A percentile compares a stretch with the other conserved stretches of the same genome.
phyloP scores from a whole-genome alignment of 2,113 vertebrate species.

The Ceratotherium simum region DNA sequence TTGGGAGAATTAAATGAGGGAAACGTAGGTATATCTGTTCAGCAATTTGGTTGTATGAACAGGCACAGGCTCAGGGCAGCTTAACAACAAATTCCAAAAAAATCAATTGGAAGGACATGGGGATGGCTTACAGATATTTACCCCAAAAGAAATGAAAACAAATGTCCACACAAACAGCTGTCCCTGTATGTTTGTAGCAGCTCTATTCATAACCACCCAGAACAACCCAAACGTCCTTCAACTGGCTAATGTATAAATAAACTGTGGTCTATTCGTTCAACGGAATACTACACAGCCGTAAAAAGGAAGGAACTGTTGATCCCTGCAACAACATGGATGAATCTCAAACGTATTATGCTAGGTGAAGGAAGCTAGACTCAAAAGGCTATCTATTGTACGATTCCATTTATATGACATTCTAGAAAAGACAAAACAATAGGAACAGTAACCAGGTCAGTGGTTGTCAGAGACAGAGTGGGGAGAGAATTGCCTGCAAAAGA shows the following conservation, averaged over 20 bases:
- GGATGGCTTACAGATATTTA: background rate
- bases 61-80: background rate
- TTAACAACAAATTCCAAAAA: background rate
- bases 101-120: background rate
- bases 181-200: background rate
- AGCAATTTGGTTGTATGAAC: background rate
- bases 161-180: background rate
- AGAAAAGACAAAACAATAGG: background rate
- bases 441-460: background rate
- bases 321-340: too few species aligned
- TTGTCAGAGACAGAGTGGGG: background rate
- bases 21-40: rapidly evolving
- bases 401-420: background rate
- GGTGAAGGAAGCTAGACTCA: background rate
- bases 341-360: background rate
- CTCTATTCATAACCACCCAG: background rate
- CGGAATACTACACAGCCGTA: background rate
- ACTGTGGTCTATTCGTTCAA: background rate
- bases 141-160: background rate
- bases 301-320: background rate
- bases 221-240: background rate
- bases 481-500: background rate
- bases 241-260: background rate
- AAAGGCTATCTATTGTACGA: background rate
- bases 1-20: background rate